Base-by-base conservation (phyloP, 1,140 invertebrate species). In the Chymomyza costata region DNA sequence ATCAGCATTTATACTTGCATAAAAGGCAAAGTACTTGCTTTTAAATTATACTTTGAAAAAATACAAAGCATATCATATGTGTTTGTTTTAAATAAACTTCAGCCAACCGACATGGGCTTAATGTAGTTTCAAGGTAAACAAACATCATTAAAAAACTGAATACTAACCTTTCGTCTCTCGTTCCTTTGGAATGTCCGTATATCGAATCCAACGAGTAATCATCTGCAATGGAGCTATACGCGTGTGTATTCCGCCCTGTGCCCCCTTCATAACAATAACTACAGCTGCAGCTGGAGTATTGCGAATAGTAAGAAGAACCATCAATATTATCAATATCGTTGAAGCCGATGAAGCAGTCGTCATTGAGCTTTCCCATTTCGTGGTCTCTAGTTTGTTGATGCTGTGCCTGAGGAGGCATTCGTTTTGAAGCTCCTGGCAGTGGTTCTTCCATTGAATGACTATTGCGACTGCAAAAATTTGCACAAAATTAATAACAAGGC, bases 261-360 rank as follows among this genome's bases (percentile, higher is more conserved):
- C 15, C 65, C 5, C 60, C 51, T 30, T 67, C 71, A 6, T 87
- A 83, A 73, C 88, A 89, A 64, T 88, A 88, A 47, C 87, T 88
- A 66, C 88, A 89, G 50, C 87, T 88, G 78, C 88, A 89, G 11
- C 84, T 76, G 0, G 88, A 88, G 65, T 88, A 88, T 54, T 88
- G 88, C n/a, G 88, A 89, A 7, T 87, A 87, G 18, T 62, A 70
- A n/a, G 86, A 87, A 1, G 87, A 87, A 48, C 70, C 81, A 6
- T 73, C 81, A 14, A 31, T 35, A 31, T 38, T 38, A 56, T 62
- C 50, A 14, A 84, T 17, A 44, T 83, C 82, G 8, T 76, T 84
- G 10, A 83, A 74, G 32, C 78, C 82, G 84, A 88, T 64, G 64
- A 67, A 46, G 58, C 69, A 49, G 7, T 85, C 87, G 6, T 84